phyloP scores from a whole-genome alignment of 1,140 invertebrate species.

The Drosophila nebulosa region DNA sequence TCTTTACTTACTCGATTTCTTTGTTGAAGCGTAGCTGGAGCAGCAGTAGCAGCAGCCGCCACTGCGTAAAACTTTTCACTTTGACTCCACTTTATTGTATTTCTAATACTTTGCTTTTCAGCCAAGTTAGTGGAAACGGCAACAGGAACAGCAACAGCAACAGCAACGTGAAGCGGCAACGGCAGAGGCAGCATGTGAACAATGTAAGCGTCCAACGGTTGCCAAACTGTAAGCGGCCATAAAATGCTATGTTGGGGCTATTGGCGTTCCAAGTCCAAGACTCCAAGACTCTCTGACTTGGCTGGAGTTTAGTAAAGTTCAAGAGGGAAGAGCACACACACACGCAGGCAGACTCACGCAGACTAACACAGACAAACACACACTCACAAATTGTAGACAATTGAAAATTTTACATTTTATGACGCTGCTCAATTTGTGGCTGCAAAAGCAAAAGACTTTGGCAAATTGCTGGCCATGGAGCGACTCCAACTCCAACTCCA shows the following conservation, averaged over 20 bases:
- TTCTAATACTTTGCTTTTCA: conserved; percentile 79
- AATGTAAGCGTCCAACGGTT: conserved; percentile 74
- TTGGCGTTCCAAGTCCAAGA: background rate
- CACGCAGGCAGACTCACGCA: background rate
- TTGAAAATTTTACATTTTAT: conserved; percentile 79
- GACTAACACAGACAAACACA: background rate
- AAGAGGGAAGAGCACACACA: conserved; percentile 17
- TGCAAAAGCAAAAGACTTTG: conserved; percentile 38
- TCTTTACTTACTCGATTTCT: conserved; percentile 52
- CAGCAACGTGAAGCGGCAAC: conserved; percentile 52
- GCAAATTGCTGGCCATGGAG: conserved; percentile 35
- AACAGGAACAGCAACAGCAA: conserved; percentile 14
- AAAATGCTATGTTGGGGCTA: conserved; percentile 70
- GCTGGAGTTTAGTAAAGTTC: conserved; percentile 32
- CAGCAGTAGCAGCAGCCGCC: conserved; percentile 42
- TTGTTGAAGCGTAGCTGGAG: conserved; percentile 30
- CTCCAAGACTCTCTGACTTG: background rate
- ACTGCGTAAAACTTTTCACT: conserved; percentile 80
- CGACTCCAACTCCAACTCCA: too few species aligned
- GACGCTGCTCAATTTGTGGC: conserved; percentile 73
- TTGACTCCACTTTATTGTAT: conserved; percentile 80
- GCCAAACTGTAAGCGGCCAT: conserved; percentile 68
- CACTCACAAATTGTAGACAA: conserved; percentile 68
- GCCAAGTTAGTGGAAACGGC: conserved; percentile 53
- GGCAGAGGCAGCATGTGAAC: conserved; percentile 66